Evolutionary conservation across 2,797 vertebrate species (phyloP).

Genomic region (Anas georgica): DNA sequence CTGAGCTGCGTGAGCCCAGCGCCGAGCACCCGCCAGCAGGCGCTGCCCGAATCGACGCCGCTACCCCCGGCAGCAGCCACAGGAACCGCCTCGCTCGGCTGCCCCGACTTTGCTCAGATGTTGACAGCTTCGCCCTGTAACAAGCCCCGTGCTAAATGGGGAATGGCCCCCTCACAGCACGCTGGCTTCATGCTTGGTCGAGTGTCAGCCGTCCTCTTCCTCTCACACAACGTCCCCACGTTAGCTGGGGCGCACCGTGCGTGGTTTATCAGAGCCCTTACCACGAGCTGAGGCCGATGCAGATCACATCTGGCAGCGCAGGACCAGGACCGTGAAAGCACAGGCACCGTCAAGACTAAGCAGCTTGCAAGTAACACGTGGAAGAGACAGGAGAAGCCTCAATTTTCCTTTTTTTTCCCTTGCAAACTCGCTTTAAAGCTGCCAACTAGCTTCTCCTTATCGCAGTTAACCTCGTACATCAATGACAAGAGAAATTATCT

Average conservation of each 20-base stretch:
- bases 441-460: background rate
- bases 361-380: background rate
- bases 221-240: background rate
- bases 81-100: background rate
- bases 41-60: fast-evolving
- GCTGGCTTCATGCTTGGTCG: slow-evolving; percentile 16
- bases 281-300: background rate
- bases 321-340: background rate
- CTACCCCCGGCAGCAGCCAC: background rate
- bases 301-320: fast-evolving
- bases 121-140: slow-evolving; percentile 31
- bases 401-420: background rate
- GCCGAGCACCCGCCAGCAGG: background rate
- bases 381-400: background rate
- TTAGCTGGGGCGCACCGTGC: background rate
- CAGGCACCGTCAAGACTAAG: background rate
- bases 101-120: background rate
- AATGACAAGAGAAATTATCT: background rate
- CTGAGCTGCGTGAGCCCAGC: fast-evolving
- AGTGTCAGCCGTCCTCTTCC: background rate
- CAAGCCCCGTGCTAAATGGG: slow-evolving; percentile 20
- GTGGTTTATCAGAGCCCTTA: background rate
- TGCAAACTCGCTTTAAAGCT: background rate
- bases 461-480: background rate
- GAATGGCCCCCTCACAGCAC: background rate